Evolutionary conservation across 2,113 vertebrate genomes (phyloP), one percentile per base, ranked within the genome.

Genomic region (Nothobranchius furzeri): DNA sequence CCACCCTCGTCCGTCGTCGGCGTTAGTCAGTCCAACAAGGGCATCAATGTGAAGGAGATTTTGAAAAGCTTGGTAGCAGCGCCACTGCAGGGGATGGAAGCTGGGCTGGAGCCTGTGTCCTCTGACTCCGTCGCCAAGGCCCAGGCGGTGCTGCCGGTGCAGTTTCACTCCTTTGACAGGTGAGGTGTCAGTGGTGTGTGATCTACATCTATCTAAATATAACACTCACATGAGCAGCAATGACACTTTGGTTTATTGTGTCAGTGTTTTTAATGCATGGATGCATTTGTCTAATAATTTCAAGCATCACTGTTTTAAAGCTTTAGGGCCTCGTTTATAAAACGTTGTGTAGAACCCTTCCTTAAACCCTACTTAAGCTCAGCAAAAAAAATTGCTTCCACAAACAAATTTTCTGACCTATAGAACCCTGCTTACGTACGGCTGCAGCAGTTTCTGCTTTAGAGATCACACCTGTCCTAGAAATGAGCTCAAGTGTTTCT

Each of bases 121-220:
- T 94, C 95, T 40, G 97, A 98, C 69, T 93, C 92, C 53, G 89
- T 93, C 2, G 60, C 94, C 83, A 95, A 97, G 25, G 90, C 94
- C 59, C 95, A 96, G 7, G 88, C 93, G 61, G 93, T 95, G 86
- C 92, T 96, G 70, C 96, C 96, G 43, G 94, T 98, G 96, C 96
- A 98, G 91, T 99, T 96, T 83, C 97, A 99, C 85, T 99, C 96
- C 13, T 99, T 99, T 91, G 97, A 99, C 95, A 98, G 97, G 97
- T 99, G 91, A 87, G 90, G 17, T 12, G 11, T n/a, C 42, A 40
- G 10, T 37, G 20, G 20, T 20, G 20, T 20, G n/a, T 43, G 24
- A 52, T 15, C 13, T 43, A 3, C 20, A 43, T 6, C 17, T 11
- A 12, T 17, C 9, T 62, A 10, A 50, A 12, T 37, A 60, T 49